Evolutionary conservation across 2,113 vertebrate genomes (phyloP).

Genomic region (Motacilla alba): DNA sequence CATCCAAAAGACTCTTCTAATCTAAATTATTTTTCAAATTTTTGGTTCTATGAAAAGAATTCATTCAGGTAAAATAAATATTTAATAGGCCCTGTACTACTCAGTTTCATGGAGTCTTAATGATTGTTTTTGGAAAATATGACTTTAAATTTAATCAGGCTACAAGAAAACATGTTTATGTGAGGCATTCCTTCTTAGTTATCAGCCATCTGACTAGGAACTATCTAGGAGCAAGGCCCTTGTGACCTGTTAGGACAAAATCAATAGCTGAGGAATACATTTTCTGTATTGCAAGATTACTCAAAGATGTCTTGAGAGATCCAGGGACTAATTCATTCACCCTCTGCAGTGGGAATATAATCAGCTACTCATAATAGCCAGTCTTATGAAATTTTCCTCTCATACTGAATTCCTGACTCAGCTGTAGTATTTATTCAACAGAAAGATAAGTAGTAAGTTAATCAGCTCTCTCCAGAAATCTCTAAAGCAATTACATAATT

Average conservation of each 20-base stretch:
- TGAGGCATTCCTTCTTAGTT: background rate
- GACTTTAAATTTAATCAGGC: background rate
- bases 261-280: background rate
- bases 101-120: background rate
- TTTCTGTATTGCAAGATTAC: background rate
- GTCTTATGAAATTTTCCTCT: background rate
- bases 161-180: background rate
- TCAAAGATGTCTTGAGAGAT: background rate
- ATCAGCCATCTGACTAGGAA: background rate
- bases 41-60: background rate
- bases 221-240: background rate
- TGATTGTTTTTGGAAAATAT: background rate
- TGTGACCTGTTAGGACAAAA: background rate
- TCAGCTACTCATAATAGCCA: background rate
- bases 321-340: background rate
- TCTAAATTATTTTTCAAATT: background rate
- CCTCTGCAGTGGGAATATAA: background rate
- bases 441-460: slow-evolving; percentile 18
- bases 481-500: slow-evolving; percentile 7
- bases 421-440: background rate
- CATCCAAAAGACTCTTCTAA: background rate
- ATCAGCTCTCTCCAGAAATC: slow-evolving; percentile 6
- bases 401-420: slow-evolving; percentile 3
- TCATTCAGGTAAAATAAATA: background rate
- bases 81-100: background rate